These are phyloP conservation scores for Orthosia incerta DNA, from an alignment of 2,888 invertebrate genomes.

Conservation along the genomic window DNA sequence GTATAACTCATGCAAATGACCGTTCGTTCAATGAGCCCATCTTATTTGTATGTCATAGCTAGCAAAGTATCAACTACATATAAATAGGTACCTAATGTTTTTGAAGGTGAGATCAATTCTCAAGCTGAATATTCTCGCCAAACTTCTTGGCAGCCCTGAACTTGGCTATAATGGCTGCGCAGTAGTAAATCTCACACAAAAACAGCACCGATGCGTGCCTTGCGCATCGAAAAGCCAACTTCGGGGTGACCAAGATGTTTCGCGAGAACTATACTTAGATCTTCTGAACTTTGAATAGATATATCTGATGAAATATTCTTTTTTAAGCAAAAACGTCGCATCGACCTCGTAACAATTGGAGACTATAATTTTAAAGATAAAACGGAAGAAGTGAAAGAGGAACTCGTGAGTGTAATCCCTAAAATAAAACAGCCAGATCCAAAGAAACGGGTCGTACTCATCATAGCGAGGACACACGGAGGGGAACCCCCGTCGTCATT, in stretches of 20 bases:
- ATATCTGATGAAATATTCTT: too few relatives aligned
- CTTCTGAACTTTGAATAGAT: too few relatives aligned
- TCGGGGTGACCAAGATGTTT: too few relatives aligned
- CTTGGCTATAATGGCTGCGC: too few relatives aligned
- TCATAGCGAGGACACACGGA: conserved; percentile 97
- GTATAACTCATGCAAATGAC: not conserved
- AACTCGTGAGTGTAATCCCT: conserved; percentile 57
- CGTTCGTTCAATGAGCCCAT: not conserved
- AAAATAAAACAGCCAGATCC: conserved; percentile 88
- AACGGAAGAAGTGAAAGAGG: conserved; percentile 77
- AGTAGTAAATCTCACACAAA: too few relatives aligned
- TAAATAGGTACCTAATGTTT: not conserved
- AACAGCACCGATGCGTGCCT: too few relatives aligned
- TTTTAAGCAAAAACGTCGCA: conserved; percentile 96
- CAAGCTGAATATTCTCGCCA: not conserved
- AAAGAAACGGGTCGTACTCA: conserved; percentile 93
- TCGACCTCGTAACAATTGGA: conserved; percentile 97
- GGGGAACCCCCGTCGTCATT: conserved; percentile 98
- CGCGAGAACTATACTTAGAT: too few relatives aligned
- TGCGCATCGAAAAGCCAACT: too few relatives aligned
- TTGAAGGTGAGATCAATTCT: not conserved
- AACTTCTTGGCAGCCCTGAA: too few relatives aligned
- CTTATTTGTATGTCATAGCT: not conserved
- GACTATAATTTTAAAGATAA: conserved; percentile 84
- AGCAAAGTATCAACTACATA: not conserved